These are phyloP conservation scores for Tenthredo amoena DNA, from an alignment of 2,888 invertebrate species.

Conservation along the genomic window DNA sequence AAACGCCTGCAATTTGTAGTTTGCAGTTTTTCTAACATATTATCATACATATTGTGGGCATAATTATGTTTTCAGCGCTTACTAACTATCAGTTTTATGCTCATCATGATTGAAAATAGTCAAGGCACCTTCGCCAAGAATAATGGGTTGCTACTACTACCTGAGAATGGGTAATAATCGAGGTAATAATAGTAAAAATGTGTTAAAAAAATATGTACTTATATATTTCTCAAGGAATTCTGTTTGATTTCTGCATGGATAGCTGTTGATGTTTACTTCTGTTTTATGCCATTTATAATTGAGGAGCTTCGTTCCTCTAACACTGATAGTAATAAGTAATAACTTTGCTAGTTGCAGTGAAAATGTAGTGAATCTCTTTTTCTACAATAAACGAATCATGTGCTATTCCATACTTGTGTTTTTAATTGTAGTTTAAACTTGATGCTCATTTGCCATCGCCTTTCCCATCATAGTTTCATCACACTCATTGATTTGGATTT, in stretches of 20 bases:
- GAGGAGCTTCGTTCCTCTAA: slow-evolving; percentile 5
- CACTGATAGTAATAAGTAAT: slow-evolving; percentile 1
- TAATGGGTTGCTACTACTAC: background rate
- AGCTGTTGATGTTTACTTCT: background rate
- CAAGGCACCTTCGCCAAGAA: background rate
- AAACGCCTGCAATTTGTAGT: background rate
- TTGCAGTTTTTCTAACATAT: background rate
- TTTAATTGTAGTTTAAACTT: slow-evolving; percentile 29
- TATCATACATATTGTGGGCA: background rate
- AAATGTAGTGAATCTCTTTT: slow-evolving; percentile 26
- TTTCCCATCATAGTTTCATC: slow-evolving; percentile 1
- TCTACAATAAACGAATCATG: slow-evolving; percentile 39
- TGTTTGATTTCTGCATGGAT: background rate
- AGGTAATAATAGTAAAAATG: slow-evolving; percentile 9
- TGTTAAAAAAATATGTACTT: background rate
- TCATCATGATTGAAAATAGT: background rate
- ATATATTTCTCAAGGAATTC: background rate
- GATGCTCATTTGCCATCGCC: slow-evolving; percentile 1
- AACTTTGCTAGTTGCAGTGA: slow-evolving; percentile 25
- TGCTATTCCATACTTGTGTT: slow-evolving; percentile 21
- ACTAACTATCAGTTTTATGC: background rate
- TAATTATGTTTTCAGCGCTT: slow-evolving; percentile 17
- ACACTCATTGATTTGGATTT: background rate
- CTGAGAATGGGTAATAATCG: background rate
- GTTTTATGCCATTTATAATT: background rate